Evolutionary conservation across 2,113 vertebrate genomes (phyloP).

Genomic region (Octodon degus): DNA sequence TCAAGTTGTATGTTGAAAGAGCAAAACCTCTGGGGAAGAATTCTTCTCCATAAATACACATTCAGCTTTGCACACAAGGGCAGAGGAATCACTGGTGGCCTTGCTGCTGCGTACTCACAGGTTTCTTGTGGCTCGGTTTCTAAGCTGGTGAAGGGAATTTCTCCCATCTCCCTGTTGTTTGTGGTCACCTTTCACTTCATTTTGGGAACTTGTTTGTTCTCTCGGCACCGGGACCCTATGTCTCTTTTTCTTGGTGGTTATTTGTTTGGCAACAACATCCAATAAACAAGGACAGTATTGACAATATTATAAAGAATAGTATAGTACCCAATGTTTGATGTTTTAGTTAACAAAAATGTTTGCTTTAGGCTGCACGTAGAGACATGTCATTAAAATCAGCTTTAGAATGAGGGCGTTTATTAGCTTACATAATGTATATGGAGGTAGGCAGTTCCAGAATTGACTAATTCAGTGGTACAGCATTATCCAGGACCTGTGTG

Average conservation of each 20-base stretch:
- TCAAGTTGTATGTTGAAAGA: neutral
- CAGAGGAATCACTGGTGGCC: neutral
- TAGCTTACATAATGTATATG: neutral
- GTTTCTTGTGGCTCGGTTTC: slow-evolving; percentile 12
- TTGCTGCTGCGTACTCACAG: neutral
- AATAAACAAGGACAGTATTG: slow-evolving; percentile 35
- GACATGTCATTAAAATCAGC: neutral
- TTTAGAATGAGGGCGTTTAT: slow-evolving; percentile 38
- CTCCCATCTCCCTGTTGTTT: neutral
- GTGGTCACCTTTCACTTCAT: slow-evolving; percentile 24
- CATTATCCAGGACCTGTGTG: neutral
- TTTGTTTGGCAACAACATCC: neutral
- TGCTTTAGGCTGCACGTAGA: slow-evolving; percentile 25
- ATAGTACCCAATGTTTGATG: neutral
- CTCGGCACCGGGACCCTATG: neutral
- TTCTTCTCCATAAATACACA: neutral
- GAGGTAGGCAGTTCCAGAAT: neutral
- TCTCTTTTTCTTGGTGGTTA: slow-evolving; percentile 21
- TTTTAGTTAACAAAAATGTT: neutral
- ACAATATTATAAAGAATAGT: slow-evolving; percentile 32
- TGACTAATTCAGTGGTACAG: neutral
- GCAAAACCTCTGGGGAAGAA: neutral
- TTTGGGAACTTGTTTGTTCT: slow-evolving; percentile 22
- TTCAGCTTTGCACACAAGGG: neutral
- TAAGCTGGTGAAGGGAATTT: neutral